Evolutionary conservation across 2,888 invertebrate species (phyloP).

Genomic region (Spicauda simplicius): DNA sequence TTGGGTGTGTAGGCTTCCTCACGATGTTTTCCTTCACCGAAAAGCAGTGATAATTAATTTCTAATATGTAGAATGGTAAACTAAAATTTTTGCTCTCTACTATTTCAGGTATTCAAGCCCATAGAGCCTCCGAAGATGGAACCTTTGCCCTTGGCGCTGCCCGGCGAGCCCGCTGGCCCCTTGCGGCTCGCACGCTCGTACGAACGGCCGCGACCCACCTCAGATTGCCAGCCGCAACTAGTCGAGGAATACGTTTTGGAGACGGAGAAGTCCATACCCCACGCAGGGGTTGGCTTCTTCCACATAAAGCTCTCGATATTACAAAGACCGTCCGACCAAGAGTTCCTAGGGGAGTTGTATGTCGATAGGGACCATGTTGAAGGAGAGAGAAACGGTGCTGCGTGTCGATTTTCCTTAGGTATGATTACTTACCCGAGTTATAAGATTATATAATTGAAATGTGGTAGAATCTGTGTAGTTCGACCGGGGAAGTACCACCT

Average conservation of each 20-base stretch:
- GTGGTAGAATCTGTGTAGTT: too few relatives aligned
- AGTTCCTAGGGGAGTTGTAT: constrained; percentile 95
- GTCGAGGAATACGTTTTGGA: constrained; percentile 96
- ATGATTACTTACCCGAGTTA: constrained; percentile 43
- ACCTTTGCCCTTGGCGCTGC: constrained; percentile 83
- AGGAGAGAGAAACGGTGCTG: constrained; percentile 90
- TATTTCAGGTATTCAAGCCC: constrained; percentile 83
- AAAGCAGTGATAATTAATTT: too few relatives aligned
- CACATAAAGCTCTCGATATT: constrained; percentile 94
- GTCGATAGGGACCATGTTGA: constrained; percentile 93
- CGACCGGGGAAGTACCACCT: too few relatives aligned
- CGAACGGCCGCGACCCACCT: constrained; percentile 86
- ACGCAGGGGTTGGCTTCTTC: constrained; percentile 87
- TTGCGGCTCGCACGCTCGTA: constrained; percentile 78
- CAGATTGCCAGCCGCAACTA: constrained; percentile 91
- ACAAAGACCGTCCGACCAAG: constrained; percentile 94
- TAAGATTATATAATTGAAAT: neutral
- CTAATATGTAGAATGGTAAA: too few relatives aligned
- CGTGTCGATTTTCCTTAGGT: constrained; percentile 91
- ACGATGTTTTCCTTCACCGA: too few relatives aligned
- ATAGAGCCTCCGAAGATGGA: constrained; percentile 87
- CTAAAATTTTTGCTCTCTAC: neutral
- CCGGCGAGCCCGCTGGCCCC: constrained; percentile 73
- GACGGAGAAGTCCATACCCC: constrained; percentile 89
- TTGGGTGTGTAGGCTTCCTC: too few relatives aligned